phyloP scores from a whole-genome alignment of 1,140 invertebrate genomes.

The Theocolax elegans region DNA sequence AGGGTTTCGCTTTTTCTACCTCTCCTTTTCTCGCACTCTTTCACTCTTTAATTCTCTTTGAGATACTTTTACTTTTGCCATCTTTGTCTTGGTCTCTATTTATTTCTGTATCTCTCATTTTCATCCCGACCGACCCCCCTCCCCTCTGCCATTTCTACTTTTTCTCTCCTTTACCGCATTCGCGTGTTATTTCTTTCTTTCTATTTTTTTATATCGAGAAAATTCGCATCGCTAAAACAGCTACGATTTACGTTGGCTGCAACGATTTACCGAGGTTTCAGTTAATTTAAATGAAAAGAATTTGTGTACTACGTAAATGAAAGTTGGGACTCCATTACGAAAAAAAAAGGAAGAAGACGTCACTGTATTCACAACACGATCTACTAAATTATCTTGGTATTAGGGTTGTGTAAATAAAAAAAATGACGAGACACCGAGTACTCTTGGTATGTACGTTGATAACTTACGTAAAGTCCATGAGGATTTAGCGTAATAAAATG shows the following conservation, averaged over 20 bases:
- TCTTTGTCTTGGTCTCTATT: conserved; percentile 16
- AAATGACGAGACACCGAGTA: no score
- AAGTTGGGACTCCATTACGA: no score
- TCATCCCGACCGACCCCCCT: neutral
- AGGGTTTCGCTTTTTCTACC: conserved; percentile 5
- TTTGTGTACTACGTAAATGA: neutral
- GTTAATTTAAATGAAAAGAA: conserved; percentile 19
- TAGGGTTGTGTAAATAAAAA: no score
- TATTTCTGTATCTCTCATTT: conserved; percentile 25
- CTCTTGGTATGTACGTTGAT: no score
- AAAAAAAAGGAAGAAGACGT: no score
- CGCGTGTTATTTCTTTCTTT: neutral
- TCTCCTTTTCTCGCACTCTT: neutral
- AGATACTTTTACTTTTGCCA: conserved; percentile 25
- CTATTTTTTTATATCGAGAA: conserved; percentile 17
- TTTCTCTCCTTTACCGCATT: neutral
- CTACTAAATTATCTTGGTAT: no score
- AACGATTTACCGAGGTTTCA: conserved; percentile 11
- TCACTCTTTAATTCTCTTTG: conserved; percentile 36
- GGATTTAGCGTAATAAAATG: neutral
- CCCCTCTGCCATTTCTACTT: neutral
- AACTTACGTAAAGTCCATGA: conserved; percentile 4
- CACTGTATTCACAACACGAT: no score
- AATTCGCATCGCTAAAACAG: conserved; percentile 11
- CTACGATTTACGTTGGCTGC: neutral